These are phyloP conservation scores for Nebria brevicollis DNA, from an alignment of 2,888 invertebrate species.

Conservation along the genomic window DNA sequence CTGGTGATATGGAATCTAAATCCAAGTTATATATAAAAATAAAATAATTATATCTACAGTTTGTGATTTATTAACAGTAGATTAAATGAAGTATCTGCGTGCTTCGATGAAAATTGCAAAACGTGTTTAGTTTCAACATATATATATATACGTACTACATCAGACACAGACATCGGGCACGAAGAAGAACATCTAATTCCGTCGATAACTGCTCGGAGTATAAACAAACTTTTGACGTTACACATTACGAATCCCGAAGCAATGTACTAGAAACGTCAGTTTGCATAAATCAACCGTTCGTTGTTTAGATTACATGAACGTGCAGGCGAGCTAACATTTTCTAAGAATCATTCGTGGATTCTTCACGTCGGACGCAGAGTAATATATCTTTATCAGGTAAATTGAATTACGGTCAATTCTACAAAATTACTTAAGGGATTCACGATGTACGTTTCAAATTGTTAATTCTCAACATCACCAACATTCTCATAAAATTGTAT, in stretches of 20 bases:
- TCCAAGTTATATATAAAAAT: too few species aligned
- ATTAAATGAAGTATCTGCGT: too few species aligned
- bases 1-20: too few species aligned
- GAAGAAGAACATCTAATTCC: background rate
- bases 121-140: background rate
- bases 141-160: conserved; percentile 10
- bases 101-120: conserved; percentile 23
- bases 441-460: background rate
- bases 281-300: background rate
- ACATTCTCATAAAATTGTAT: too few species aligned
- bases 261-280: background rate
- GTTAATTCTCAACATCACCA: background rate
- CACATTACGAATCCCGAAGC: background rate
- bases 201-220: background rate
- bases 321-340: too few species aligned
- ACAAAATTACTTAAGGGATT: background rate
- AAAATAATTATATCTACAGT: too few species aligned
- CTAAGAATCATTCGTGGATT: too few species aligned
- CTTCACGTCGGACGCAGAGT: too few species aligned
- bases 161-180: background rate
- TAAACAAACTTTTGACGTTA: background rate
- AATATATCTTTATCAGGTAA: too few species aligned
- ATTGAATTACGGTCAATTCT: too few species aligned
- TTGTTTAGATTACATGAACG: background rate
- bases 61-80: too few species aligned